Evolutionary conservation across 2,113 vertebrate genomes (phyloP).

Genomic region (Tragelaphus scriptus): DNA sequence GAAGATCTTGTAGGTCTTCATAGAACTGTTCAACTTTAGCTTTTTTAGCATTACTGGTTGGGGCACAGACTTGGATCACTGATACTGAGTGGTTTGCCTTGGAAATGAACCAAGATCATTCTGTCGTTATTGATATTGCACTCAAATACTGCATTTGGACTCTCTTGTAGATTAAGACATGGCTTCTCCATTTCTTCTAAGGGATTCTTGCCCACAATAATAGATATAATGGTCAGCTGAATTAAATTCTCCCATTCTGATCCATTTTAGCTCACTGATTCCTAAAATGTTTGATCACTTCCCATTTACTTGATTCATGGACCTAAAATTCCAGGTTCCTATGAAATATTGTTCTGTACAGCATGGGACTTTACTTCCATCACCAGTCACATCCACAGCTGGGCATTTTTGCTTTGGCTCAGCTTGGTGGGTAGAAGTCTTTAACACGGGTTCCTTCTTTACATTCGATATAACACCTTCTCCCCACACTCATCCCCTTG

Average conservation of each 20-base stretch:
- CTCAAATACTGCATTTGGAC: background rate
- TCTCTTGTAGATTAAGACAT: background rate
- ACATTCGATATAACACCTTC: background rate
- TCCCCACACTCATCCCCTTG: background rate
- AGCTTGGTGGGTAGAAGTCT: background rate
- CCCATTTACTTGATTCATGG: background rate
- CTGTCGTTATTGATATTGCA: rapidly evolving
- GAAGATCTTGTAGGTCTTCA: background rate
- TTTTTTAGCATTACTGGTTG: background rate
- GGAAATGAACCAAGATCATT: background rate
- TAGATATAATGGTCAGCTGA: background rate
- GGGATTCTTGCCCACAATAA: background rate
- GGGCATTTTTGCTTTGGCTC: background rate
- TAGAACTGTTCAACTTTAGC: background rate
- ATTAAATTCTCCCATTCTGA: background rate
- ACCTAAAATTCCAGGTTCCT: background rate
- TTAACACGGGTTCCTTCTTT: background rate
- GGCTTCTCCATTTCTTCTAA: background rate
- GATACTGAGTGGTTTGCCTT: background rate
- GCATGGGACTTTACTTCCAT: background rate
- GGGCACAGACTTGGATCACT: background rate
- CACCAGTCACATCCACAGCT: background rate
- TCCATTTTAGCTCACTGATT: background rate
- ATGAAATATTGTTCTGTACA: background rate
- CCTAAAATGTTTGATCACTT: background rate